These are phyloP conservation scores for Gymnosoma rotundatum DNA, from an alignment of 2,888 invertebrate species.

Conservation along the genomic window DNA sequence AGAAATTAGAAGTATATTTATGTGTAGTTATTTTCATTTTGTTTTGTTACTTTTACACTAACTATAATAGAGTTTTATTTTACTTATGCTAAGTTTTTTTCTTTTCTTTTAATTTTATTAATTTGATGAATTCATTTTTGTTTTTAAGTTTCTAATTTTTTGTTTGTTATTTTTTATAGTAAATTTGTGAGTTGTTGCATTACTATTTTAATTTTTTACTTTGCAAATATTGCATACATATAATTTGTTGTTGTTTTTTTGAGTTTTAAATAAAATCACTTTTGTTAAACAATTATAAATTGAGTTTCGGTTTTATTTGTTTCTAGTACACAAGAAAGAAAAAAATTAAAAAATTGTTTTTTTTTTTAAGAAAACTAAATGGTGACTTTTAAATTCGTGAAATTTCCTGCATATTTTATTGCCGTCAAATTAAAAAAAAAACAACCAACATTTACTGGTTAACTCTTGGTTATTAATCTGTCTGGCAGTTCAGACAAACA, in stretches of 20 bases:
- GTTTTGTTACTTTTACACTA: constrained; percentile 56
- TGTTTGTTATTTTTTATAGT: constrained; percentile 47
- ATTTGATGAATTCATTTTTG: constrained; percentile 40
- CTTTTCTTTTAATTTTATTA: constrained; percentile 30
- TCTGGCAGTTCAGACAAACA: no score
- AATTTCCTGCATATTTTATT: no score
- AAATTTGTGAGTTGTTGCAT: constrained; percentile 69
- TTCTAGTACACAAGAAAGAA: constrained; percentile 2
- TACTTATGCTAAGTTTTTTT: constrained; percentile 45
- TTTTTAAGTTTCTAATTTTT: constrained; percentile 4
- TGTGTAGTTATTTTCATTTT: constrained; percentile 4
- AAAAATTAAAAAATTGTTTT: neutral
- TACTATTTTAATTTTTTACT: constrained; percentile 48
- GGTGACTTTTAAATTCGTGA: constrained; percentile 29
- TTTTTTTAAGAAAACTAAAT: constrained; percentile 29
- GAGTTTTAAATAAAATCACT: constrained; percentile 37
- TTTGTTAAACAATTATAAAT: constrained; percentile 46
- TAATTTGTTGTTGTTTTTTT: constrained; percentile 26
- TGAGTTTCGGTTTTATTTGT: constrained; percentile 16
- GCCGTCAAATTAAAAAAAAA: no score
- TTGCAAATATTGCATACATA: constrained; percentile 70
- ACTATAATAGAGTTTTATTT: constrained; percentile 64
- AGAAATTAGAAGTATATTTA: constrained; percentile 60
- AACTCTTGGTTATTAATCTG: no score
- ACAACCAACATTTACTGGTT: no score